A percentile compares a stretch with the other conserved stretches of the same genome.
These are phyloP conservation scores for Allacma fusca DNA, from an alignment of 2,888 invertebrate species.

Conservation along the genomic window DNA sequence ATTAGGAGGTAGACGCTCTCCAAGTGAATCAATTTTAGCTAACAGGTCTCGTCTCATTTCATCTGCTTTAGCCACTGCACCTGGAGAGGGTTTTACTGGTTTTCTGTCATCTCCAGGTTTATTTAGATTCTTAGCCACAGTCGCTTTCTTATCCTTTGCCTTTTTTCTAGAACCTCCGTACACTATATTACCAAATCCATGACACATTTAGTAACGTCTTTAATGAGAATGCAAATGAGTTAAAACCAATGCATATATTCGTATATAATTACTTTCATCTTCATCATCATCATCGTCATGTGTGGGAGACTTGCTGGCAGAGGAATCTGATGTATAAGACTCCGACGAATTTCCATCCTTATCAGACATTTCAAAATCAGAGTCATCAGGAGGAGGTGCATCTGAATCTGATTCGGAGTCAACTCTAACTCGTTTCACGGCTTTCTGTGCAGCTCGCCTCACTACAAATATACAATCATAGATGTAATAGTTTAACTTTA, in stretches of 20 bases:
- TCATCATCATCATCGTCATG: constrained; percentile 65
- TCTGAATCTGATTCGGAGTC: constrained; percentile 75
- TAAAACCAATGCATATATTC: no score
- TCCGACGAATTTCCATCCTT: constrained; percentile 60
- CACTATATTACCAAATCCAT: constrained; percentile 1
- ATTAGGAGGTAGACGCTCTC: constrained; percentile 90
- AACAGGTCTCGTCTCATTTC: constrained; percentile 92
- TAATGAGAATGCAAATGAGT: no score
- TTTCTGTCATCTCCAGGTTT: constrained; percentile 42
- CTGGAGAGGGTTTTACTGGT: constrained; percentile 62
- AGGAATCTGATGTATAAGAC: constrained; percentile 46
- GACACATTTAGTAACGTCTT: no score
- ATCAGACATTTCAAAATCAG: constrained; percentile 64
- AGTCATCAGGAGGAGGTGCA: constrained; percentile 63
- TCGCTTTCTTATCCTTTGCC: constrained; percentile 51
- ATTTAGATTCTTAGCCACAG: constrained; percentile 31
- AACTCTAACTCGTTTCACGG: constrained; percentile 62
- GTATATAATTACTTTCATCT: neutral
- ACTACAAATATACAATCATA: constrained; percentile 63
- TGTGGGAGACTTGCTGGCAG: constrained; percentile 48
- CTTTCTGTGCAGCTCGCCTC: constrained; percentile 70
- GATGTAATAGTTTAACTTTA: neutral
- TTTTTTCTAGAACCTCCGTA: constrained; percentile 43
- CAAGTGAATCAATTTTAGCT: constrained; percentile 82
- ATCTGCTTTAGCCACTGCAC: constrained; percentile 87